These are phyloP conservation scores for Macquaria ambigua DNA, from an alignment of 2,113 vertebrate species.

Conservation along the genomic window DNA sequence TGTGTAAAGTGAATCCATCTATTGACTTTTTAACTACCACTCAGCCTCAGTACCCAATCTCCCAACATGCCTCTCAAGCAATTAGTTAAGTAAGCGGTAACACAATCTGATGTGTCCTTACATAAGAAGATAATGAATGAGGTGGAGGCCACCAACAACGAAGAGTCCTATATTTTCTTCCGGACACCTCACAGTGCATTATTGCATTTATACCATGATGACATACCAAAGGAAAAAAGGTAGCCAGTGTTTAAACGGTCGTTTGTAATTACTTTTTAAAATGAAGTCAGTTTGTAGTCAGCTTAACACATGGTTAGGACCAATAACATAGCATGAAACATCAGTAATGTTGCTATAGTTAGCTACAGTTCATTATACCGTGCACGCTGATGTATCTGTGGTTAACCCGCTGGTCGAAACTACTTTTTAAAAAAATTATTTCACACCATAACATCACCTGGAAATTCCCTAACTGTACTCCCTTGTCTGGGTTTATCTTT, in stretches of 20 bases:
- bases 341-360: neutral
- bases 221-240: neutral
- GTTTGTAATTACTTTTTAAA: neutral
- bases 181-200: neutral
- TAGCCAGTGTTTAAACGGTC: neutral
- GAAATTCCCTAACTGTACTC: neutral
- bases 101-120: neutral
- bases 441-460: too few relatives aligned
- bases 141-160: neutral
- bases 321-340: neutral
- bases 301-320: neutral
- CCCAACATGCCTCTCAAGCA: neutral
- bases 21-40: constrained; percentile 9
- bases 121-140: neutral
- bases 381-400: neutral
- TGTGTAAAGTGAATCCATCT: neutral
- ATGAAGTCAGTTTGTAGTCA: neutral
- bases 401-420: too few relatives aligned
- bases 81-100: neutral
- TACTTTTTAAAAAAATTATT: neutral
- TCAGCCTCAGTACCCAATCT: neutral
- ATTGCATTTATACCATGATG: neutral
- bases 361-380: neutral
- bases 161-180: neutral
- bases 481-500: neutral